These are phyloP conservation scores for Theocolax elegans DNA, from an alignment of 1,140 invertebrate genomes.

Conservation along the genomic window DNA sequence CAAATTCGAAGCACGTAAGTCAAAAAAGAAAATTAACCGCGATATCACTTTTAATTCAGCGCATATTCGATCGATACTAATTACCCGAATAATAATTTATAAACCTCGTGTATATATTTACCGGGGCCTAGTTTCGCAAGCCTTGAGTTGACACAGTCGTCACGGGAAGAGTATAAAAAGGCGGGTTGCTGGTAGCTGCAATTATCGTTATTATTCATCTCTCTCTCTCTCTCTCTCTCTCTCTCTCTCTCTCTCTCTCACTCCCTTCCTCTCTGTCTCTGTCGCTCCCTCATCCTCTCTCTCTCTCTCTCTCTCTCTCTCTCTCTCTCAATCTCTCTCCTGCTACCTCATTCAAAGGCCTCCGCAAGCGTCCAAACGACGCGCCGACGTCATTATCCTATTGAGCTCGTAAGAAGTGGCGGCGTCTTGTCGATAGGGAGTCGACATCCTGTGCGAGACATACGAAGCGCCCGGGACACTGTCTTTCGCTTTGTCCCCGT, in stretches of 20 bases:
- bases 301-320: neutral
- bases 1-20: neutral
- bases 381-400: slow-evolving; percentile 59
- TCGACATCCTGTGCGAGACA: slow-evolving; percentile 18
- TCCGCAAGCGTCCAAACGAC: neutral
- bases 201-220: slow-evolving; percentile 55
- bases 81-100: too few species aligned
- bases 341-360: slow-evolving; percentile 13
- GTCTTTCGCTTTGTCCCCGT: too few species aligned
- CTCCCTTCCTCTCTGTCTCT: neutral
- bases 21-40: too few species aligned
- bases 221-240: neutral
- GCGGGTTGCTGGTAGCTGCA: too few species aligned
- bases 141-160: too few species aligned
- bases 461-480: too few species aligned
- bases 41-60: too few species aligned
- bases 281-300: neutral
- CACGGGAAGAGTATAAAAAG: too few species aligned
- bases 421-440: slow-evolving; percentile 36
- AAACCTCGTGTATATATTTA: too few species aligned
- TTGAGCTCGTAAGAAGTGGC: slow-evolving; percentile 61
- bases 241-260: neutral
- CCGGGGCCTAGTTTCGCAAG: too few species aligned
- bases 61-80: too few species aligned
- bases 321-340: neutral